Conservation (phyloP, 1,140 invertebrate species). For the Macrosteles quadrilineatus region DNA sequence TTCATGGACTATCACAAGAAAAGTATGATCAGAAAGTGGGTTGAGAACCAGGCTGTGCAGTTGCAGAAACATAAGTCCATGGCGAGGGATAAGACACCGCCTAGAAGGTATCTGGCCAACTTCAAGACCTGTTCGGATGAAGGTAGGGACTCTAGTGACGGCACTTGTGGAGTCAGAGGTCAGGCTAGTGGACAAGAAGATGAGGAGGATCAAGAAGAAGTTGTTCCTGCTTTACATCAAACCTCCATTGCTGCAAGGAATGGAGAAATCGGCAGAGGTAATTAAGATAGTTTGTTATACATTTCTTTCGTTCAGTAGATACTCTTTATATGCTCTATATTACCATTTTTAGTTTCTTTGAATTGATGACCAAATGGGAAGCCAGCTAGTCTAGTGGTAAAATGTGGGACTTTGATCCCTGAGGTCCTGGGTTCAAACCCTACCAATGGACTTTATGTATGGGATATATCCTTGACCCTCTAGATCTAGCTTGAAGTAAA, state of each 20-base stretch:
- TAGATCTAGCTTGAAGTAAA: too few species aligned
- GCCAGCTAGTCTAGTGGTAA: too few species aligned
- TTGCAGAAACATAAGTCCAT: slow-evolving; percentile 51
- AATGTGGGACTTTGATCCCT: too few species aligned
- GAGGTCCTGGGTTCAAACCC: too few species aligned
- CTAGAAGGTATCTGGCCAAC: slow-evolving; percentile 62
- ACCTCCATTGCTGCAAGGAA: slow-evolving; percentile 25
- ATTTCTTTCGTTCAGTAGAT: too few species aligned
- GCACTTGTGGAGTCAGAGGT: slow-evolving; percentile 40
- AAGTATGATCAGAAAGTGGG: slow-evolving; percentile 91
- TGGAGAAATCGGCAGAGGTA: slow-evolving; percentile 41
- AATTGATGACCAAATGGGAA: too few species aligned
- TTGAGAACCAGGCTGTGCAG: slow-evolving; percentile 85
- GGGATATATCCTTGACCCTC: too few species aligned
- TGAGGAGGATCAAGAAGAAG: slow-evolving; percentile 41
- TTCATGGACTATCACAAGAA: slow-evolving; percentile 91
- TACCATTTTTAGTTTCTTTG: too few species aligned
- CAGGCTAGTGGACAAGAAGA: slow-evolving; percentile 45
- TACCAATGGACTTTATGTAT: too few species aligned
- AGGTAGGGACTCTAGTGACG: slow-evolving; percentile 43
- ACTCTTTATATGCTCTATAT: too few species aligned
- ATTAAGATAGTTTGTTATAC: slow-evolving; percentile 9
- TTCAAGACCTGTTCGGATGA: slow-evolving; percentile 64
- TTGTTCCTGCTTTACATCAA: slow-evolving; percentile 20
- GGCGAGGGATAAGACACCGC: slow-evolving; percentile 36